Evolutionary conservation across 2,113 vertebrate genomes (phyloP).

Genomic region (Alethe diademata): DNA sequence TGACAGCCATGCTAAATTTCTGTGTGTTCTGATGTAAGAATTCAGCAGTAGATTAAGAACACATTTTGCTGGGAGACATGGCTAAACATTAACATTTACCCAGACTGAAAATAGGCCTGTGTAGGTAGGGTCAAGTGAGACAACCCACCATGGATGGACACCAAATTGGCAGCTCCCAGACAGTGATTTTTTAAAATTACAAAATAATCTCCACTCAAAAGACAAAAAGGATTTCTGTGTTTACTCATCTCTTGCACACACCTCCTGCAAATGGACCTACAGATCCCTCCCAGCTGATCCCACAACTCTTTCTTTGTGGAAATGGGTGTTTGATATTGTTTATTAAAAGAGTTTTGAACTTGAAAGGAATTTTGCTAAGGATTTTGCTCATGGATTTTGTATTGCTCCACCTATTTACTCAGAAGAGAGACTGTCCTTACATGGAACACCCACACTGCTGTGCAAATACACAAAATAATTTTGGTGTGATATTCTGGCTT

Average conservation of each 20-base stretch:
- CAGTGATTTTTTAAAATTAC: not conserved
- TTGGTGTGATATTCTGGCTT: not conserved
- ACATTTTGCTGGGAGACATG: conserved; percentile 39
- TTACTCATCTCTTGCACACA: not conserved
- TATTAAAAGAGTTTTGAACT: not conserved
- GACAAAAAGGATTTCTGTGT: not conserved
- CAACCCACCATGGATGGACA: not conserved
- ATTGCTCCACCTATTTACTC: not conserved
- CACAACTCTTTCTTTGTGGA: not conserved
- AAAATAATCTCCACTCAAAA: not conserved
- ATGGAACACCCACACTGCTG: not conserved
- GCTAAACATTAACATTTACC: not conserved
- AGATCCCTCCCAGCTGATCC: not conserved
- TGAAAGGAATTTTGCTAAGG: not conserved
- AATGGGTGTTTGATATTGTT: not conserved
- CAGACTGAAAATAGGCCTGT: not conserved
- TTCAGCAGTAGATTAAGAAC: conserved; percentile 59
- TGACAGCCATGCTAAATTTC: conserved; percentile 27
- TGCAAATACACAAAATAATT: not conserved
- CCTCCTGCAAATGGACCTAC: not conserved
- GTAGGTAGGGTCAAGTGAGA: not conserved
- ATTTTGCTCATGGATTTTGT: not conserved
- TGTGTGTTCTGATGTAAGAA: conserved; percentile 52
- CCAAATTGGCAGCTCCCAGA: not conserved
- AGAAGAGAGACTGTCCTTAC: not conserved